These are phyloP conservation scores for Tyto alba DNA, from an alignment of 2,113 vertebrate species.

Conservation along the genomic window DNA sequence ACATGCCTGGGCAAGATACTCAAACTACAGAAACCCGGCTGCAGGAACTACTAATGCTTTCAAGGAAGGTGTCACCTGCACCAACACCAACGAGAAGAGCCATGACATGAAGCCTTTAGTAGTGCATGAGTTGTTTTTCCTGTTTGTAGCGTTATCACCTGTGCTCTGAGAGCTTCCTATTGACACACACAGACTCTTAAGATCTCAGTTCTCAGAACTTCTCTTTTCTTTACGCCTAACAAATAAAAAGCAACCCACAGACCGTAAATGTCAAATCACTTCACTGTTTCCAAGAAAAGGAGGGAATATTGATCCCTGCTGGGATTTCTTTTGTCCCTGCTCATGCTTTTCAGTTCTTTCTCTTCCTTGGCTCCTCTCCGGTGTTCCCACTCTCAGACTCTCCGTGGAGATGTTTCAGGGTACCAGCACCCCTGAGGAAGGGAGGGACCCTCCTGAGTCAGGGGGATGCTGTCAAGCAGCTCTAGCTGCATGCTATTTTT, in stretches of 20 bases:
- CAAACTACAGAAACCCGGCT: not conserved
- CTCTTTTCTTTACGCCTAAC: not conserved
- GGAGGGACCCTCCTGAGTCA: not conserved
- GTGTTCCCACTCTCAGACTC: not conserved
- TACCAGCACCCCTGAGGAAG: not conserved
- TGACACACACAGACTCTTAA: rapidly evolving
- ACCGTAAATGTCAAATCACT: not conserved
- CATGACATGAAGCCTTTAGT: not conserved
- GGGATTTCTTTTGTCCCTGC: not conserved
- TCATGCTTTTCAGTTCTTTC: not conserved
- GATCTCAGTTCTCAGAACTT: not conserved
- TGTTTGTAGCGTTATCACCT: not conserved
- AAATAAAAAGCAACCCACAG: not conserved
- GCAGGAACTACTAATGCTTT: not conserved
- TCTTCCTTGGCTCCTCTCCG: not conserved
- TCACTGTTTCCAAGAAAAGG: not conserved
- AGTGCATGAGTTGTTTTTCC: not conserved
- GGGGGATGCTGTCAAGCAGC: not conserved
- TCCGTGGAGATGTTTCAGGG: not conserved
- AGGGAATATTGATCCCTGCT: not conserved
- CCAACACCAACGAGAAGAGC: not conserved
- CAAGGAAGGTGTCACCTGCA: not conserved
- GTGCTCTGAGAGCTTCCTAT: not conserved
- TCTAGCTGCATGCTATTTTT: not conserved
- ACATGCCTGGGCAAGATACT: not conserved